phyloP scores from a whole-genome alignment of 1,140 invertebrate species.

The Antheraea pernyi region DNA sequence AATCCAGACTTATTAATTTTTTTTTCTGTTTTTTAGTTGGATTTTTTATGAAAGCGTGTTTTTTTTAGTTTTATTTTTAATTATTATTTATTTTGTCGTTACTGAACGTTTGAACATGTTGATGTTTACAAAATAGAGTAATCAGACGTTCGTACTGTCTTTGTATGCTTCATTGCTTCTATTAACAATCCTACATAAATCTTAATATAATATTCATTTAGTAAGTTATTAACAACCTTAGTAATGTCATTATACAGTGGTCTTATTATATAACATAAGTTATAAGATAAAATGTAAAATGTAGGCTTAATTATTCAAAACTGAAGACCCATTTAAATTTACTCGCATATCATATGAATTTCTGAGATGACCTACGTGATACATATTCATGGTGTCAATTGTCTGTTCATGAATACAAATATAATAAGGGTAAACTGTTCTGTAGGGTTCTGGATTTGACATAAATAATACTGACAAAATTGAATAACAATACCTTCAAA shows the following conservation, averaged over 20 bases:
- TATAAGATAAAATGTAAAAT: not conserved
- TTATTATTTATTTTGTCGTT: too few species aligned
- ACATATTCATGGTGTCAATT: constrained; percentile 17
- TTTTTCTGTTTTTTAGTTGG: too few species aligned
- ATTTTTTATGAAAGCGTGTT: too few species aligned
- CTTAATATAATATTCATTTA: not conserved
- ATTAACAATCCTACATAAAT: too few species aligned
- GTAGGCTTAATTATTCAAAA: not conserved
- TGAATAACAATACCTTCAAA: not conserved
- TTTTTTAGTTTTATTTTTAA: too few species aligned
- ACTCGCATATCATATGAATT: constrained; percentile 7
- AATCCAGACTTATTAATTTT: too few species aligned
- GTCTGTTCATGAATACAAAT: constrained; percentile 21
- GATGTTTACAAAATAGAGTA: too few species aligned
- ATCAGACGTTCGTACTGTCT: too few species aligned
- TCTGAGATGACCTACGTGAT: constrained; percentile 17
- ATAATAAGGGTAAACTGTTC: not conserved
- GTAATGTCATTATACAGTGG: not conserved
- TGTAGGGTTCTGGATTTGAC: not conserved
- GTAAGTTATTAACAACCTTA: not conserved
- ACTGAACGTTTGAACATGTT: too few species aligned
- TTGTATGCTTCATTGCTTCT: too few species aligned
- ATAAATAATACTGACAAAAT: not conserved
- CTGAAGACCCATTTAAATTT: not conserved
- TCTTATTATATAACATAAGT: not conserved